Conservation (phyloP, 2,113 vertebrate genomes). For the Thryonomys swinderianus region DNA sequence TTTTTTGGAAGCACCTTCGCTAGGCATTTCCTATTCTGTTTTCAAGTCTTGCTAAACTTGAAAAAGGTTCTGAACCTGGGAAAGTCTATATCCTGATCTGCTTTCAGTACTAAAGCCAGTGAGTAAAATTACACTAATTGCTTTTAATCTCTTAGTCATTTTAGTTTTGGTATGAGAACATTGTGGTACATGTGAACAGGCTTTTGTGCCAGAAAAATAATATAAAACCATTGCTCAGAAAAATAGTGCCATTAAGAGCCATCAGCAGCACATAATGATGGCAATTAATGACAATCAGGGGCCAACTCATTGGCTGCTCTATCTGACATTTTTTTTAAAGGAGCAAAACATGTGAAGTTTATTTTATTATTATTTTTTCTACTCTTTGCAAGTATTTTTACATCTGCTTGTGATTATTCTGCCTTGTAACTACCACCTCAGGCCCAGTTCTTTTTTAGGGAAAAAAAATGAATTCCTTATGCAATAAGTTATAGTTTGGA, state of each 20-base stretch:
- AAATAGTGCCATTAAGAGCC: constrained; percentile 39
- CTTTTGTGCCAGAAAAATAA: constrained; percentile 74
- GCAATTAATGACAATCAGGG: constrained; percentile 68
- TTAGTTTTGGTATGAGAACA: constrained; percentile 66
- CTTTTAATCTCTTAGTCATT: constrained; percentile 74
- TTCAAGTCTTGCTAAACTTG: constrained; percentile 59
- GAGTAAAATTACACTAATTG: constrained; percentile 69
- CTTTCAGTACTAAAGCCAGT: constrained; percentile 59
- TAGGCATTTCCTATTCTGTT: constrained; percentile 18
- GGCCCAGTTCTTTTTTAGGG: constrained; percentile 67
- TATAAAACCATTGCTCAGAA: constrained; percentile 60
- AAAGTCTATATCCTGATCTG: constrained; percentile 58
- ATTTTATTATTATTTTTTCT: constrained; percentile 76
- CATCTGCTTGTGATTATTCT: constrained; percentile 81
- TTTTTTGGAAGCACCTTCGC: background rate
- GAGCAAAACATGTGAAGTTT: constrained; percentile 68
- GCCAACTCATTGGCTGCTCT: background rate
- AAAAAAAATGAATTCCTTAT: constrained; percentile 79
- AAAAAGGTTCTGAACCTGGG: constrained; percentile 52
- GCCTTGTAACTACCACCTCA: constrained; percentile 77
- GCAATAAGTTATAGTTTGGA: constrained; percentile 80
- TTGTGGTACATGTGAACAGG: constrained; percentile 48
- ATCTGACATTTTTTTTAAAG: constrained; percentile 68
- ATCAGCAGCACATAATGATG: constrained; percentile 55
- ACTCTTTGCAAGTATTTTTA: constrained; percentile 69